A percentile compares a stretch with the other conserved stretches of the same genome.
Conservation (phyloP, 2,113 vertebrate genomes). For the Vimba vimba region DNA sequence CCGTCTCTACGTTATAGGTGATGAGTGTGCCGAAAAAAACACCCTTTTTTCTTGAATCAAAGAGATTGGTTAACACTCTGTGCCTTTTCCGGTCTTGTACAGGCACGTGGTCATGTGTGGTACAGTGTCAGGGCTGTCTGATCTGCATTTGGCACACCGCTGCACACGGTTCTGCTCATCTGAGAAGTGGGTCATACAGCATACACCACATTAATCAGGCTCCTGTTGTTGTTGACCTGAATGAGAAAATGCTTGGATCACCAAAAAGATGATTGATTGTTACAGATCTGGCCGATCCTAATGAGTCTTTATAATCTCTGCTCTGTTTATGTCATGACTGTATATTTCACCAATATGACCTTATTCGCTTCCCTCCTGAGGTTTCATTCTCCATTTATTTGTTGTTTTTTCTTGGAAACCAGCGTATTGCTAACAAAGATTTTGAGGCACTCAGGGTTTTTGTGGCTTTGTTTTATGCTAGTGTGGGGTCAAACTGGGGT, state of each 20-base stretch:
- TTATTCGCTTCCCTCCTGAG: constrained; percentile 18
- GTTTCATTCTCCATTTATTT: neutral
- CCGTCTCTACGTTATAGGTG: neutral
- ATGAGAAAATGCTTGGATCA: constrained; percentile 55
- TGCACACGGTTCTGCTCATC: constrained; percentile 21
- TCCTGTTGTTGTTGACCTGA: constrained; percentile 50
- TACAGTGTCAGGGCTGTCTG: constrained; percentile 6
- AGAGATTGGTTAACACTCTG: neutral
- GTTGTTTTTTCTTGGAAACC: neutral
- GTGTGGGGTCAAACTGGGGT: constrained; percentile 72
- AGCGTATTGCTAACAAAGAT: constrained; percentile 8
- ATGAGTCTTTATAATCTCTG: constrained; percentile 54
- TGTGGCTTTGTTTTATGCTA: constrained; percentile 34
- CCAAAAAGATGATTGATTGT: constrained; percentile 57
- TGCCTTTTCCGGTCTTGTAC: neutral
- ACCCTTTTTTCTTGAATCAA: neutral
- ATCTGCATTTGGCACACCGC: constrained; percentile 31
- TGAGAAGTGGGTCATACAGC: constrained; percentile 53
- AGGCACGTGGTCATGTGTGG: constrained; percentile 10
- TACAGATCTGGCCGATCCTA: constrained; percentile 39
- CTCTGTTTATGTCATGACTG: constrained; percentile 51
- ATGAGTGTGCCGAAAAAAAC: neutral
- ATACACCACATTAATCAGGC: constrained; percentile 56
- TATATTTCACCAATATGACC: constrained; percentile 22
- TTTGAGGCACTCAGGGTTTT: neutral